phyloP scores from a whole-genome alignment of 1,140 invertebrate genomes.

The Meloidogyne exigua region DNA sequence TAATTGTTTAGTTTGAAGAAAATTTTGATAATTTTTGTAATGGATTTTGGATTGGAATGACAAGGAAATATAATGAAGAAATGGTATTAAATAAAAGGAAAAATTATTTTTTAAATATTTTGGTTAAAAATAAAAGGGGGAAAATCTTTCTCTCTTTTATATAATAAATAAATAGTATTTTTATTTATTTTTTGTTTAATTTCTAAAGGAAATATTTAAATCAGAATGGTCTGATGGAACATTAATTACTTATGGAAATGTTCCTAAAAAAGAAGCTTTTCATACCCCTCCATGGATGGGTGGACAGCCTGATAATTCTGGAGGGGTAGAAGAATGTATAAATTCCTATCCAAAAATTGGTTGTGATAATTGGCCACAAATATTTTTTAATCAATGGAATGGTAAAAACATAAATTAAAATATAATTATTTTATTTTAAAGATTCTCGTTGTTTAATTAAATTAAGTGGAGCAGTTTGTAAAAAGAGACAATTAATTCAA shows the following conservation, averaged over 20 bases:
- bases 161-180: too few species aligned
- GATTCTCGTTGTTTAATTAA: neutral
- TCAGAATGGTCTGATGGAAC: slow-evolving; percentile 1
- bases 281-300: neutral
- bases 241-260: slow-evolving; percentile 5
- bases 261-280: neutral
- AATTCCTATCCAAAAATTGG: neutral
- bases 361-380: slow-evolving; percentile 2
- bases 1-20: neutral
- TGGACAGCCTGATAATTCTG: neutral
- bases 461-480: neutral
- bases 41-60: slow-evolving; percentile 1
- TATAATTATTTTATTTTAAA: neutral
- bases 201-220: neutral
- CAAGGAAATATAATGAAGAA: neutral
- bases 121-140: too few species aligned
- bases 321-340: neutral
- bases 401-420: neutral
- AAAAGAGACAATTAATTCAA: neutral
- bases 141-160: too few species aligned
- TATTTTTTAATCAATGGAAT: slow-evolving; percentile 5
- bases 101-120: neutral
- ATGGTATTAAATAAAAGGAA: neutral
- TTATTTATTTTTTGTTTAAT: neutral
- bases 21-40: neutral